Evolutionary conservation across 2,113 vertebrate genomes (phyloP), one percentile per base, ranked within the genome.

Genomic region (Cercopithecus mona): DNA sequence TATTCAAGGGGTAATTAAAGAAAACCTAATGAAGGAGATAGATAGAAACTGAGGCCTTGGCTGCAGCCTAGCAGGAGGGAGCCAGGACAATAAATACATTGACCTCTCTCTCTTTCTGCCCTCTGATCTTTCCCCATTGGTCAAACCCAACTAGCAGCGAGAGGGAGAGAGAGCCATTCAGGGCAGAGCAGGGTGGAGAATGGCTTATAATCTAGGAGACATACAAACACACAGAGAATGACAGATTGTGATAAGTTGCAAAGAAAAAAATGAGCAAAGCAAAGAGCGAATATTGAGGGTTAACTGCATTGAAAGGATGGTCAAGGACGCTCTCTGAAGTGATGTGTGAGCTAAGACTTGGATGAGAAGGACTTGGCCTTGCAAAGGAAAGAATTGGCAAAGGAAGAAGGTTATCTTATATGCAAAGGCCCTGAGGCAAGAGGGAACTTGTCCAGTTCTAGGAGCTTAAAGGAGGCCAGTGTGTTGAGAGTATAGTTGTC

Each of bases 381-480:
- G 7, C 27, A 35, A 38, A 40, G 45, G 43, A 72, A 48, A 14
- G 5, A n/a, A 35, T 32, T 22, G 48, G 12, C 48, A 57, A 11
- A 18, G 73, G n/a, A 73, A 40, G n/a, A 61, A 32, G 27, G 16
- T 83, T 16, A 0, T 40, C 83, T 50, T 38, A 38, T 14, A 13
- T 76, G 75, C 97, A 92, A 94, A 96, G 96, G 32, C 85, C 93
- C 94, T 55, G 90, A 50, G 73, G 86, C 89, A 48, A 40, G 45
- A 59, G n/a, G 73, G 38, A 82, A n/a, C 32, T 52, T 59, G 9
- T 32, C 23, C 6, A 12, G 13, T 70, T 81, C 40, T 43, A 27
- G 40, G 57, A 59, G 64, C 86, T 57, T 61, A 79, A 48, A 50
- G 84, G 90, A 93, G 97, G 79, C 87, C 89, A 57, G 35, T 27